Base-by-base conservation (phyloP, 1,140 invertebrate genomes). In the Panagrolaimus sp. region DNA sequence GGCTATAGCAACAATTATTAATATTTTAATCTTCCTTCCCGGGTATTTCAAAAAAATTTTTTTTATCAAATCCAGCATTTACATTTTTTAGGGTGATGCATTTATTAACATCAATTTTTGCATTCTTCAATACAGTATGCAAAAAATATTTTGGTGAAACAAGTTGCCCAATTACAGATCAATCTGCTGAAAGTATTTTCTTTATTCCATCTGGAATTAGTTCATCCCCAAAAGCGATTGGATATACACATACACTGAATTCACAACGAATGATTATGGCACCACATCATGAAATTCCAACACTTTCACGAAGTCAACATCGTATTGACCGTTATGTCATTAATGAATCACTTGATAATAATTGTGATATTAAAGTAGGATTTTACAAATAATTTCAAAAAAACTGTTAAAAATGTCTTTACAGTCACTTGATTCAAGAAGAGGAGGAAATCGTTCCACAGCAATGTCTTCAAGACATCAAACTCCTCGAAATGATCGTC, bases 111-210 rank as follows among this genome's bases (percentile, higher is more conserved):
- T 75, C 77, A 48, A 61, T 47, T 14, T 44, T 75, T 51, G 46
- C 62, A 31, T 43, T 31, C 14, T 63, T 44, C 13, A 78, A 48
- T 57, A 51, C n/a, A 9, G 44, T 45, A 27, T 38, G 61, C 23
- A 51, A 67, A 45, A 46, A 64, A 46, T 31, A 70, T 25, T 75
- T 75, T 62, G 73, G 74, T 44, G 74, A 77, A 61, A 65, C 78
- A 25, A 71, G 62, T 16, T 66, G 44, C 31, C 62, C 63, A 27
- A 66, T 51, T 20, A 65, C 73, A 5, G 71, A 75, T 13, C 74
- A 74, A 47, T 65, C 68, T 42, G 65, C 66, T 14, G 72, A 75
- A 38, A 73, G 68, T 64, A 67, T 77, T 64, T 75, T 77, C 46
- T 75, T 73, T 61, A 70, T 75, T 43, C 75, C 47, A 27, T 70